A percentile compares a stretch with the other conserved stretches of the same genome.
Evolutionary conservation across 2,797 vertebrate species (phyloP).

Genomic region (Characodon lateralis): DNA sequence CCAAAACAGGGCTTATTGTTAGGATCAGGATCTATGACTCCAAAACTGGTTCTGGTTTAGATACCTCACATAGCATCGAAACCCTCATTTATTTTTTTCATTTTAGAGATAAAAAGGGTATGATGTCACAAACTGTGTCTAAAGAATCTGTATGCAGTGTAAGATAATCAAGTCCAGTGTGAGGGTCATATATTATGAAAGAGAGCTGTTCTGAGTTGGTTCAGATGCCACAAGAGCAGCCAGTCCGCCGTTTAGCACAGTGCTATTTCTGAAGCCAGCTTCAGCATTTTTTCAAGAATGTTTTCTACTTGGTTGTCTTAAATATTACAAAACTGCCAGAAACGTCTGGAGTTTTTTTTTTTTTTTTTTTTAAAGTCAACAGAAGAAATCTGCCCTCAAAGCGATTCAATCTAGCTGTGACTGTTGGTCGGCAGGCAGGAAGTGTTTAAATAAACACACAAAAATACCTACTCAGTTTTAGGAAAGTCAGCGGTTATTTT

Average conservation of each 20-base stretch:
- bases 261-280: no score
- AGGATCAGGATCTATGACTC: neutral
- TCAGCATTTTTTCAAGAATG: neutral
- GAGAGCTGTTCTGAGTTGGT: neutral
- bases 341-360: neutral
- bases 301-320: neutral
- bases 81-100: no score
- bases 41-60: neutral
- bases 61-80: no score
- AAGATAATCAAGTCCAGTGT: neutral
- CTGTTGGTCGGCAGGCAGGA: constrained; percentile 19
- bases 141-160: neutral
- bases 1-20: neutral
- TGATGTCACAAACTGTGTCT: neutral
- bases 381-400: constrained; percentile 16
- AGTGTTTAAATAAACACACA: neutral
- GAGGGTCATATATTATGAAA: neutral
- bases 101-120: neutral
- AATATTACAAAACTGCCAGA: no score
- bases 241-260: no score
- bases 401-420: constrained; percentile 9
- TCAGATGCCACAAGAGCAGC: neutral
- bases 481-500: no score
- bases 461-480: neutral
- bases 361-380: constrained; percentile 24